phyloP scores from a whole-genome alignment of 1,140 invertebrate species.

The Drosophila subobscura region DNA sequence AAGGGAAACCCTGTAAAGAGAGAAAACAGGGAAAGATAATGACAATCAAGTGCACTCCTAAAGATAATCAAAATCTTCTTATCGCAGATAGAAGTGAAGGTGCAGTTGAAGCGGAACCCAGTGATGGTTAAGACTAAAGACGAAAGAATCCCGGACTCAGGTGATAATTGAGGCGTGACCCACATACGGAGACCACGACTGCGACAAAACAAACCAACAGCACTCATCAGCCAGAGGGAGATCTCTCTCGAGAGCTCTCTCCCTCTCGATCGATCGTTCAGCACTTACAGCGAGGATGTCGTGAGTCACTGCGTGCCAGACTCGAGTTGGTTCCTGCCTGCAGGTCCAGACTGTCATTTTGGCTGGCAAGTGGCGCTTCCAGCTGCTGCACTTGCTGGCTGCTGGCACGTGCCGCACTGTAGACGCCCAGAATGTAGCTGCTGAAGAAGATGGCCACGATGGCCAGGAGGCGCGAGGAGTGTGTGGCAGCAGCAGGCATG shows the following conservation, averaged over 20 bases:
- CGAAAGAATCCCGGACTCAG: conserved; percentile 69
- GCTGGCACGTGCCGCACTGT: conserved; percentile 63
- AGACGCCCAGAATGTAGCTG: conserved; percentile 61
- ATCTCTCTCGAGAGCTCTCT: too few species aligned
- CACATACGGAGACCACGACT: conserved; percentile 56
- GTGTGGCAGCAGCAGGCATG: conserved; percentile 42
- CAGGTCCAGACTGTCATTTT: conserved; percentile 19
- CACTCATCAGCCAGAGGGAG: conserved; percentile 30
- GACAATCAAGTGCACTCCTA: too few species aligned
- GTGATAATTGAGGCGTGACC: conserved; percentile 80
- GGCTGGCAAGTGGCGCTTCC: not conserved
- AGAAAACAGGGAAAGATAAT: not conserved
- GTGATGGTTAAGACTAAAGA: conserved; percentile 70
- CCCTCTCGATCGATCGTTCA: not conserved
- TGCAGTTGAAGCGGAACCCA: conserved; percentile 37
- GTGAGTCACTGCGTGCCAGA: conserved; percentile 41
- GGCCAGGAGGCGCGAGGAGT: conserved; percentile 60
- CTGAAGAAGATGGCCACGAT: conserved; percentile 66
- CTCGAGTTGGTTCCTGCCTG: not conserved
- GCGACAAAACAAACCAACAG: conserved; percentile 52
- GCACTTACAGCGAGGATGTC: conserved; percentile 75
- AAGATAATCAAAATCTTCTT: not conserved
- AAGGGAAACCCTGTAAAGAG: conserved; percentile 85
- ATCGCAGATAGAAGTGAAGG: not conserved
- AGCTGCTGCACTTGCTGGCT: conserved; percentile 6